Conservation (phyloP, 1,140 invertebrate genomes). For the Varroa destructor region DNA sequence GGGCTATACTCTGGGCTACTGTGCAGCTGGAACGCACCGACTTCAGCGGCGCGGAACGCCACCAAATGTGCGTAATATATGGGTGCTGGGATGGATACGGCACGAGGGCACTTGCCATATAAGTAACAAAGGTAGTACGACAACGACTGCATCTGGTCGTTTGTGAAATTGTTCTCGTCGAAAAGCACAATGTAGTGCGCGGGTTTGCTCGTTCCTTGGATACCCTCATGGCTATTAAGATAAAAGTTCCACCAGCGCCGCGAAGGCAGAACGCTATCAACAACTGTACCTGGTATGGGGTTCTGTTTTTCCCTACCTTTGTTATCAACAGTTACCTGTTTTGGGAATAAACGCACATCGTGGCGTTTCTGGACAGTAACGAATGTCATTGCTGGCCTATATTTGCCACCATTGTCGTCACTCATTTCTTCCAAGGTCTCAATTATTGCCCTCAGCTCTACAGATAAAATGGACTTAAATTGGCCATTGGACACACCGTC, state of each 20-base stretch:
- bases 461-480: constrained; percentile 38
- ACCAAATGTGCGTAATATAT: constrained; percentile 39
- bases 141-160: constrained; percentile 35
- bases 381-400: constrained; percentile 33
- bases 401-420: not conserved
- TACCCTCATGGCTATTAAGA: constrained; percentile 52
- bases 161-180: constrained; percentile 34
- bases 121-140: constrained; percentile 36
- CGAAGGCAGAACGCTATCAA: constrained; percentile 65
- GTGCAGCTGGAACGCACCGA: not conserved
- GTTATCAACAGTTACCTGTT: not conserved
- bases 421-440: constrained; percentile 25
- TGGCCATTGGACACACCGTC: constrained; percentile 45
- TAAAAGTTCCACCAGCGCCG: constrained; percentile 69
- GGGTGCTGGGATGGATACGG: constrained; percentile 39
- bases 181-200: constrained; percentile 34
- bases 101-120: constrained; percentile 35
- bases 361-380: constrained; percentile 36
- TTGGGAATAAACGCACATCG: constrained; percentile 31
- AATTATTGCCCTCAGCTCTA: constrained; percentile 33
- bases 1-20: not conserved
- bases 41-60: constrained; percentile 35
- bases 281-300: constrained; percentile 65
- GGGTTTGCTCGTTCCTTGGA: constrained; percentile 40
- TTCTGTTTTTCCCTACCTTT: constrained; percentile 41